Percentiles rank a stretch among this genome's conserved stretches.
Conservation (phyloP, 2,113 vertebrate species). For the Eretmochelys imbricata region DNA sequence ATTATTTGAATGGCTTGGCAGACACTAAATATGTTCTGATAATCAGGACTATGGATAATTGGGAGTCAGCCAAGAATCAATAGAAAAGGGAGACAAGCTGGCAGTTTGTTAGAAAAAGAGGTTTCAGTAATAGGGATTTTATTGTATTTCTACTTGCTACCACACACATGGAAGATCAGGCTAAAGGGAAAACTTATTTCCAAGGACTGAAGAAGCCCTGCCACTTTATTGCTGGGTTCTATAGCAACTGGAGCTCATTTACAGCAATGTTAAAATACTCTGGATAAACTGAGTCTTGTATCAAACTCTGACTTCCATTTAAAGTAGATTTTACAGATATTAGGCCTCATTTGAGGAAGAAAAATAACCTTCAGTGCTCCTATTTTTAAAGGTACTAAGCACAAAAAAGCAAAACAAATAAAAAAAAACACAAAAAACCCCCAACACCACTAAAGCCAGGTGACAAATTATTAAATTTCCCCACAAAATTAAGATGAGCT, state of each 20-base stretch:
- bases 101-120: background rate
- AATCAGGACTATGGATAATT: background rate
- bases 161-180: conserved; percentile 50
- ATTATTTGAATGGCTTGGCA: conserved; percentile 4
- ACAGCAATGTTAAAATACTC: conserved; percentile 69
- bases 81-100: background rate
- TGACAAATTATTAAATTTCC: conserved; percentile 59
- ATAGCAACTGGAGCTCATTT: conserved; percentile 65
- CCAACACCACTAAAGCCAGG: conserved; percentile 52
- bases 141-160: conserved; percentile 51
- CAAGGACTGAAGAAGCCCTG: conserved; percentile 56
- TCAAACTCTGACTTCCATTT: conserved; percentile 72
- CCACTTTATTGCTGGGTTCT: conserved; percentile 74
- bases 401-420: conserved; percentile 17
- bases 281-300: conserved; percentile 68
- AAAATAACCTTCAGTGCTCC: conserved; percentile 68
- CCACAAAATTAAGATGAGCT: conserved; percentile 63
- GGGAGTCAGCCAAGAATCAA: background rate
- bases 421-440: background rate
- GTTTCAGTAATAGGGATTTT: conserved; percentile 6
- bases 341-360: conserved; percentile 60
- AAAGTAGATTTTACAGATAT: conserved; percentile 74
- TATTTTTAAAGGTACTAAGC: conserved; percentile 64
- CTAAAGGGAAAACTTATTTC: conserved; percentile 60
- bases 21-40: background rate